phyloP scores from a whole-genome alignment of 2,113 vertebrate species.

The Scolopax mira region DNA sequence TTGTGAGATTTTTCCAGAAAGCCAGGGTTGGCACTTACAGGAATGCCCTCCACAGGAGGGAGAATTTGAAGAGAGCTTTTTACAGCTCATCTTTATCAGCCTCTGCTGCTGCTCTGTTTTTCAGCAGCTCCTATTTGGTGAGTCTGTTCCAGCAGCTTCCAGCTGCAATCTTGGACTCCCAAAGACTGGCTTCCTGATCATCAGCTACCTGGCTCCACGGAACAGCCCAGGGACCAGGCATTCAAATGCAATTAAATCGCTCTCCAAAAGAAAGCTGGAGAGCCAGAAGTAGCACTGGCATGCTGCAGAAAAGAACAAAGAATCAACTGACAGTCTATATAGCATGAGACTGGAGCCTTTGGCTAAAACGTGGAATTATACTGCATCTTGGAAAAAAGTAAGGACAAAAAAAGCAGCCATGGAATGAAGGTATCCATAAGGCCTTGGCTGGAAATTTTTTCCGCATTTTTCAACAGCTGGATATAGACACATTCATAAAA shows the following conservation, averaged over 20 bases:
- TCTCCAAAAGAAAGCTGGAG: constrained; percentile 50
- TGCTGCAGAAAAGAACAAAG: constrained; percentile 9
- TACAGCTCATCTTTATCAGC: background rate
- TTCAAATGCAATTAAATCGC: constrained; percentile 38
- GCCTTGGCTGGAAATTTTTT: background rate
- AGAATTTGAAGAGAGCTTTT: background rate
- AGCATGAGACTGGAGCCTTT: background rate
- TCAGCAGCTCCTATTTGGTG: background rate
- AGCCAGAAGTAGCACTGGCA: constrained; percentile 16
- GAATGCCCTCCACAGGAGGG: background rate
- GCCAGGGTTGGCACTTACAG: background rate
- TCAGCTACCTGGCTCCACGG: constrained; percentile 34
- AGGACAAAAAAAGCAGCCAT: constrained; percentile 8
- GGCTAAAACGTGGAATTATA: constrained; percentile 36
- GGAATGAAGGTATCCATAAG: constrained; percentile 28
- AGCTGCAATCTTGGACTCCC: constrained; percentile 5
- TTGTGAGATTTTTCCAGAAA: background rate
- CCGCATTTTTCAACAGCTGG: background rate
- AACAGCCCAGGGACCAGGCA: constrained; percentile 28
- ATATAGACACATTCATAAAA: background rate
- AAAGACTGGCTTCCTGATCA: constrained; percentile 3
- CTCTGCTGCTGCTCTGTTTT: background rate
- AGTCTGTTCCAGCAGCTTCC: constrained; percentile 24
- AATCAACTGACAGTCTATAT: constrained; percentile 34
- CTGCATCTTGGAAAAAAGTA: constrained; percentile 31